Conservation (phyloP, 2,113 vertebrate genomes). For the Mormyrus lacerda region DNA sequence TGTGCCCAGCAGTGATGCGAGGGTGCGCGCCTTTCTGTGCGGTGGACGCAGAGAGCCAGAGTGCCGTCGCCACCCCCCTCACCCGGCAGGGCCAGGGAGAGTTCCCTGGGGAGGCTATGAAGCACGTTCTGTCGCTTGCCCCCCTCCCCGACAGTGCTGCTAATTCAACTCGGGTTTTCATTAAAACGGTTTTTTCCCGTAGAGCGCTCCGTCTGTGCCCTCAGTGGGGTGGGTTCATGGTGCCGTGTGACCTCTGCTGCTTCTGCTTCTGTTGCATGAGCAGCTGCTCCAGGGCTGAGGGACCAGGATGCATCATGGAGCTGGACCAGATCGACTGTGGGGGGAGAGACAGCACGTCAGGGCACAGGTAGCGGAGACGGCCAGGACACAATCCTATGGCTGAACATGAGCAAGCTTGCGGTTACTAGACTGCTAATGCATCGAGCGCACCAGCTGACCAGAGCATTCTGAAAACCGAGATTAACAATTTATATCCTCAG, state of each 20-base stretch:
- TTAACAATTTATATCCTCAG: neutral
- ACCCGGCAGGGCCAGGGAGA: constrained; percentile 43
- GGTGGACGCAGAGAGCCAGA: constrained; percentile 59
- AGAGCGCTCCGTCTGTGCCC: constrained; percentile 55
- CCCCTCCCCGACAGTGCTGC: constrained; percentile 67
- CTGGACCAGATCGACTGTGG: constrained; percentile 98
- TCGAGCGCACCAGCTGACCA: neutral
- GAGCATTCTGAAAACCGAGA: neutral
- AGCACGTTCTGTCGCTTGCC: constrained; percentile 38
- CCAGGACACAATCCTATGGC: neutral
- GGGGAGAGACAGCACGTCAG: neutral
- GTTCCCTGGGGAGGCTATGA: constrained; percentile 48
- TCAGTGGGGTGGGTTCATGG: constrained; percentile 99
- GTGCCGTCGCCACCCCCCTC: constrained; percentile 64
- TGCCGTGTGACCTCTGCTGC: constrained; percentile 89
- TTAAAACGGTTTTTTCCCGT: constrained; percentile 62
- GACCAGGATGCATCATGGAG: constrained; percentile 98
- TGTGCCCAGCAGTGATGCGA: constrained; percentile 68
- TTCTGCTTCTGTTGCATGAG: constrained; percentile 99
- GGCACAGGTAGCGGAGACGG: neutral
- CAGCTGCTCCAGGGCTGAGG: constrained; percentile 97
- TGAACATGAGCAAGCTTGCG: neutral
- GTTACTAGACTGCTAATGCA: neutral
- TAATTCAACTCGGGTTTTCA: constrained; percentile 51
- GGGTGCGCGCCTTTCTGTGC: constrained; percentile 74